Conservation (phyloP, 2,888 invertebrate species). For the Zele albiditarsus region DNA sequence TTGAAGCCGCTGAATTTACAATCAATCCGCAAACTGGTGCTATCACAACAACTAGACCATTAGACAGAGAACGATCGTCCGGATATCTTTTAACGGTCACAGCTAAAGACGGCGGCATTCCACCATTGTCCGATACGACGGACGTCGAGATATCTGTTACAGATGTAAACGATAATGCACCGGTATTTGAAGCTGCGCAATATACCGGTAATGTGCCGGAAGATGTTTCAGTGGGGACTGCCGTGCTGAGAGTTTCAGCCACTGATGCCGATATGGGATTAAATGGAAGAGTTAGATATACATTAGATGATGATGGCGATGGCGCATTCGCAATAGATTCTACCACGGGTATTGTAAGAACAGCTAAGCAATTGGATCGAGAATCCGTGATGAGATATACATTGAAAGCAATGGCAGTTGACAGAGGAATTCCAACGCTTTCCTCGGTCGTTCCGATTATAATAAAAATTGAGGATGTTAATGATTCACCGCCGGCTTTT, state of each 20-base stretch:
- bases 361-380: constrained; percentile 91
- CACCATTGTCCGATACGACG: constrained; percentile 93
- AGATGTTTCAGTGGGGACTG: constrained; percentile 89
- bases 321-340: constrained; percentile 95
- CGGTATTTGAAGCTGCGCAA: constrained; percentile 86
- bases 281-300: constrained; percentile 89
- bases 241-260: constrained; percentile 85
- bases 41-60: constrained; percentile 86
- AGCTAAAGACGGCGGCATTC: constrained; percentile 93
- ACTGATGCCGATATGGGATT: constrained; percentile 89
- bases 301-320: constrained; percentile 85
- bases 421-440: constrained; percentile 87
- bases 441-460: constrained; percentile 82
- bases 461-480: constrained; percentile 89
- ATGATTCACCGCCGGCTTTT: constrained; percentile 93
- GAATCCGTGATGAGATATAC: constrained; percentile 91
- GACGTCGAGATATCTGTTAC: constrained; percentile 96
- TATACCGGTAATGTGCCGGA: constrained; percentile 90
- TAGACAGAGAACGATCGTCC: constrained; percentile 88
- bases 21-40: constrained; percentile 96
- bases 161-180: constrained; percentile 97
- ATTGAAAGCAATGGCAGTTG: constrained; percentile 90
- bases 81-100: constrained; percentile 93
- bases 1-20: constrained; percentile 78
- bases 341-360: constrained; percentile 92